Conservation (phyloP, 2,888 invertebrate genomes). For the Pogonocherus hispidulus region DNA sequence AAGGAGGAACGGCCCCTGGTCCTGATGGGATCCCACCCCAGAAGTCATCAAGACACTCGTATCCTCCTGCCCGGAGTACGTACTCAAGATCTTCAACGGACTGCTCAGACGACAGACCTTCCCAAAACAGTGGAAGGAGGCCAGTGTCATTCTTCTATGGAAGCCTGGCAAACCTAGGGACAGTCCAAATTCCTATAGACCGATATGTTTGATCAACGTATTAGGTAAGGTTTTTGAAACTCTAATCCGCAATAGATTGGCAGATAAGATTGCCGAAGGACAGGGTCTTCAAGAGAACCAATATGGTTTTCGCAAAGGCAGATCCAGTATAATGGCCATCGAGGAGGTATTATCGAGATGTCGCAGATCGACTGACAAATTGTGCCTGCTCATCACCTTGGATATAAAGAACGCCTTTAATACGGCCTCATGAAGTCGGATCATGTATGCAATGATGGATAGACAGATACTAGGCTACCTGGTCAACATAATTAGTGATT, state of each 20-base stretch:
- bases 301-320: constrained; percentile 36
- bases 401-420: constrained; percentile 40
- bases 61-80: background rate
- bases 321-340: constrained; percentile 18
- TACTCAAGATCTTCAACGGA: background rate
- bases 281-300: constrained; percentile 22
- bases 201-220: constrained; percentile 37
- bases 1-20: background rate
- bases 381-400: constrained; percentile 5
- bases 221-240: constrained; percentile 34
- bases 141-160: background rate
- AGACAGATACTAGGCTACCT: background rate
- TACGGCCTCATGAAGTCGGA: constrained; percentile 27
- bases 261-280: constrained; percentile 13
- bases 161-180: background rate
- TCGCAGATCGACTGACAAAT: background rate
- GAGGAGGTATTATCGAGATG: constrained; percentile 12
- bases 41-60: background rate
- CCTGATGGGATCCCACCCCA: background rate
- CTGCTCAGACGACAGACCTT: background rate
- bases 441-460: background rate
- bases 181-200: constrained; percentile 10
- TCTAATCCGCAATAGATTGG: constrained; percentile 26
- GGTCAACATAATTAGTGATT: background rate
- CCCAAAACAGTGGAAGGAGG: constrained; percentile 9